These are phyloP conservation scores for Timandra comae DNA, from an alignment of 2,888 invertebrate species.

Conservation along the genomic window DNA sequence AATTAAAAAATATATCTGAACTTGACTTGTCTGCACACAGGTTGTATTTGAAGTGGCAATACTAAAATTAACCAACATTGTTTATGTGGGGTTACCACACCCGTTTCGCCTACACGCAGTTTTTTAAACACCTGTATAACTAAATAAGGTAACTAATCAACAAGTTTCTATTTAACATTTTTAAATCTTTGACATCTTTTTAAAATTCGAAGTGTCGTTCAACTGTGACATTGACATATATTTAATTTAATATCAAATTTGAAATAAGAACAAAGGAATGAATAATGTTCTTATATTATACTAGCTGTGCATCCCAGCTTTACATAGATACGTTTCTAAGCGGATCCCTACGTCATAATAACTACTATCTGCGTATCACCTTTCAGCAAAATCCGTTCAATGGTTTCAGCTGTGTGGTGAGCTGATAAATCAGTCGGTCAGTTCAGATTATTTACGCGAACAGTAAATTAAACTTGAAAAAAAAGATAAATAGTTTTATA, in stretches of 20 bases:
- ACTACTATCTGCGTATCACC: too few relatives aligned
- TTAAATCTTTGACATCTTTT: conserved; percentile 6
- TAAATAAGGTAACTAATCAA: conserved; percentile 26
- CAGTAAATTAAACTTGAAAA: too few relatives aligned
- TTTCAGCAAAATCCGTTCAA: too few relatives aligned
- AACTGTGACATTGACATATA: conserved; percentile 15
- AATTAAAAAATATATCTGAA: conserved; percentile 18
- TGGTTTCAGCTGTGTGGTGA: too few relatives aligned
- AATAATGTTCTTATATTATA: too few relatives aligned
- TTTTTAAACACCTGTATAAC: conserved; percentile 17
- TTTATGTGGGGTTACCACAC: conserved; percentile 52
- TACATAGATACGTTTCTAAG: too few relatives aligned
- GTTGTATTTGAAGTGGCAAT: conserved; percentile 43
- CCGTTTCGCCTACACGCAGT: conserved; percentile 51
- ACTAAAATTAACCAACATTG: conserved; percentile 42
- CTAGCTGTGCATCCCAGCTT: too few relatives aligned
- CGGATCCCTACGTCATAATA: too few relatives aligned
- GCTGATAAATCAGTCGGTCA: too few relatives aligned
- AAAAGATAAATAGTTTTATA: too few relatives aligned
- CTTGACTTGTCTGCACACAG: conserved; percentile 37
- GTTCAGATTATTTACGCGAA: too few relatives aligned
- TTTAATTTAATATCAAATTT: too few relatives aligned
- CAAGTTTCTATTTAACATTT: conserved; percentile 20
- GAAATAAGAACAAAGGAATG: conserved; percentile 2
- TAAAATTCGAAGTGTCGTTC: conserved; percentile 4